A percentile compares a stretch with the other conserved stretches of the same genome.
phyloP scores from a whole-genome alignment of 2,113 vertebrate species.

The Nymphicus hollandicus region DNA sequence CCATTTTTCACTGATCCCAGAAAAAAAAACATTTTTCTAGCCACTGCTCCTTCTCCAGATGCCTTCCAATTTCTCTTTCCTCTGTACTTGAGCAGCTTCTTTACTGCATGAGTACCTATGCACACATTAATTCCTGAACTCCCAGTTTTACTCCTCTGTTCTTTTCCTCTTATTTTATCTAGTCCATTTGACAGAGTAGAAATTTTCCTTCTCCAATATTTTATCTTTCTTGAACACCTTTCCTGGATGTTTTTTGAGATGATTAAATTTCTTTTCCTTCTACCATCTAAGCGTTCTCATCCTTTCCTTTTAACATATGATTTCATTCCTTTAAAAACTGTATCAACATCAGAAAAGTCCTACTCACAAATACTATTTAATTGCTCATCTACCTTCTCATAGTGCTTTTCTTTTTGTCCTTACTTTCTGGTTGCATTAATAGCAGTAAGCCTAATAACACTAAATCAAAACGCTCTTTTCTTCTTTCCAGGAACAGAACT shows the following conservation, averaged over 20 bases:
- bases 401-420: background rate
- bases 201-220: constrained; percentile 8
- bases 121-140: background rate
- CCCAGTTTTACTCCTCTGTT: background rate
- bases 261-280: background rate
- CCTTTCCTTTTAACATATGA: background rate
- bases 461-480: background rate
- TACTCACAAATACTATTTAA: background rate
- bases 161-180: background rate
- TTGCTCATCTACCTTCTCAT: background rate
- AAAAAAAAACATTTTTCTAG: background rate
- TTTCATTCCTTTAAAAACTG: background rate
- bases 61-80: background rate
- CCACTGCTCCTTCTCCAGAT: background rate
- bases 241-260: background rate
- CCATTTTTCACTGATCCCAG: background rate
- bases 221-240: constrained; percentile 6
- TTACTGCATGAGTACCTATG: background rate
- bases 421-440: background rate
- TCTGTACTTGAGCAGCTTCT: background rate
- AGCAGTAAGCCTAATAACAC: background rate
- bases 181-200: background rate
- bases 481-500: background rate
- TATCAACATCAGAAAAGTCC: background rate
- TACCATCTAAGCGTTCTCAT: background rate